Base-by-base conservation (phyloP, 2,888 invertebrate species). In the Automeris io region DNA sequence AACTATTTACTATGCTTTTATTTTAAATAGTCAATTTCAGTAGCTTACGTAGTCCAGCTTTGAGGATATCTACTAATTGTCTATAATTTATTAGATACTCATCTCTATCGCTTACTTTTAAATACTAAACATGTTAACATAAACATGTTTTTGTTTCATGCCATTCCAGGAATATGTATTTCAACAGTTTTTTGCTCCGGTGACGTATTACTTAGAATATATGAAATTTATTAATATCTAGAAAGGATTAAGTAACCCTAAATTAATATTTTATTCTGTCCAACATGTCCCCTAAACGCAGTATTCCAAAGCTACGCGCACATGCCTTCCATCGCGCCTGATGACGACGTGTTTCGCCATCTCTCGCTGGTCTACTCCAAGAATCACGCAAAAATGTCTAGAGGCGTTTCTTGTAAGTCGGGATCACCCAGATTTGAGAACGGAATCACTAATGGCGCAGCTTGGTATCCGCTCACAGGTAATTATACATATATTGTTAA, bases 401-500 rank as follows among this genome's bases (percentile, higher is more conserved):
- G 92, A 22, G 95, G 95, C 5, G 91, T 93, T 3, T 92, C 95
- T 3, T 95, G 95, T 79, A 93, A 93, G 64, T 89, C 91, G 6
- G 91, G 93, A 5, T 81, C 80, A 25, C 92, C 91, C 4, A 89
- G 92, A 32, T 96, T 96, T 72, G 91, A 91, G 61, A 91, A 95
- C 70, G 98, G 98, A 6, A 97, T 97, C 52, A 97, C 96, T 2
- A 98, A 98, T 63, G 97, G 97, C 3, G 97, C 97, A 0, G 94
- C 93, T 39, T 97, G 96, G 96, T 97, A 96, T 73, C 94, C 95
- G 0, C 83, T 96, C 4, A 94, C 94, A 49, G 93, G 93, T 83
- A 48, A 26, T 18, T 31, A 23, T 11, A 9, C 18, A 22, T 11
- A 36, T 33, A n/a, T n/a, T n/a, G n/a, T n/a, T n/a, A n/a, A n/a